Percentiles rank a stretch among this genome's conserved stretches.
Conservation (phyloP, 2,797 vertebrate species). For the Acanthurus leucopareius region DNA sequence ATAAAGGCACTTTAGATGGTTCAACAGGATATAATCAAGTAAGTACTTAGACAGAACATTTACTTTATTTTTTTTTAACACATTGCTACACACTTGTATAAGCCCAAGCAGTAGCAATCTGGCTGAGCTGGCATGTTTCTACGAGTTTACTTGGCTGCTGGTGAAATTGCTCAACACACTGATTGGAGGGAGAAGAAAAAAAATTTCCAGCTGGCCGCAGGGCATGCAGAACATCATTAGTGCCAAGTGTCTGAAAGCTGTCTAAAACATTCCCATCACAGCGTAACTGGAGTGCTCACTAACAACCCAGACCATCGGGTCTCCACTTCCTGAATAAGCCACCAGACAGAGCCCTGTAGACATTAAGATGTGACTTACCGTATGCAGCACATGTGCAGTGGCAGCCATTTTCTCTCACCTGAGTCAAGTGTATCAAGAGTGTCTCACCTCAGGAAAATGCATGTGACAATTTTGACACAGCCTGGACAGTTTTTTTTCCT, state of each 20-base stretch:
- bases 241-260: conserved; percentile 80
- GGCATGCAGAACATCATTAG: conserved; percentile 78
- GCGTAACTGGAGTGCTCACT: conserved; percentile 72
- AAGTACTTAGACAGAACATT: not conserved
- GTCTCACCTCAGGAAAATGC: conserved; percentile 33
- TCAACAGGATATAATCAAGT: not conserved
- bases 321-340: conserved; percentile 36
- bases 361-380: conserved; percentile 33
- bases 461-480: conserved; percentile 39
- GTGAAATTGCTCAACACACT: conserved; percentile 61
- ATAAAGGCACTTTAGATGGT: not conserved
- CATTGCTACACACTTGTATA: not conserved
- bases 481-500: conserved; percentile 6
- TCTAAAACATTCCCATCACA: conserved; percentile 76
- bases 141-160: conserved; percentile 51
- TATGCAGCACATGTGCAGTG: conserved; percentile 33
- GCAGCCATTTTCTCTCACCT: conserved; percentile 59
- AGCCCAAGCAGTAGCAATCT: conserved; percentile 15
- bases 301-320: conserved; percentile 73
- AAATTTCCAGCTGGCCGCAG: conserved; percentile 56
- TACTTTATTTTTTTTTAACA: conserved; percentile 9
- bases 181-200: conserved; percentile 52
- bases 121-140: conserved; percentile 47
- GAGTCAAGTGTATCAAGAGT: conserved; percentile 35
- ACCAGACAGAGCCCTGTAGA: conserved; percentile 61